Percentiles rank a stretch among this genome's conserved stretches.
phyloP scores from a whole-genome alignment of 2,113 vertebrate genomes.

The Mellivora capensis region DNA sequence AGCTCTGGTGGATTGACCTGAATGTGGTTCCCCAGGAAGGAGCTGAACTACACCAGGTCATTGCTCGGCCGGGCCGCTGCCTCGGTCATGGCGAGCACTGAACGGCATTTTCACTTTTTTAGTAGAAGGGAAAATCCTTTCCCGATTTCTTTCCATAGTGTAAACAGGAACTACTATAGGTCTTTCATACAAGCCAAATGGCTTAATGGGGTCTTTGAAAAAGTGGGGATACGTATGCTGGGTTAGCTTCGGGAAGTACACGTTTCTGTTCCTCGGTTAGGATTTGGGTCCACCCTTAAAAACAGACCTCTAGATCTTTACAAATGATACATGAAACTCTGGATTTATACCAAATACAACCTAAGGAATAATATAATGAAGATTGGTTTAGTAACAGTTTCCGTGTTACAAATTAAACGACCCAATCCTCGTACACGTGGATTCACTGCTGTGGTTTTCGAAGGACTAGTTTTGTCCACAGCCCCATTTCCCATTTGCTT shows the following conservation, averaged over 20 bases:
- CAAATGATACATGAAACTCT: background rate
- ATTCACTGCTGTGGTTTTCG: background rate
- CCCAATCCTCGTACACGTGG: background rate
- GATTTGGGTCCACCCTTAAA: background rate
- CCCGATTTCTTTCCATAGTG: background rate
- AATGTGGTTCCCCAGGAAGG: background rate
- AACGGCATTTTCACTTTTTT: background rate
- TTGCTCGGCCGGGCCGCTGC: rapidly evolving
- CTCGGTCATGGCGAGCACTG: rapidly evolving
- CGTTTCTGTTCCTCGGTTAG: background rate
- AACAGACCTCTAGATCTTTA: background rate
- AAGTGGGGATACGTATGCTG: background rate
- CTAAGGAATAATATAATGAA: background rate
- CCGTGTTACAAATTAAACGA: background rate
- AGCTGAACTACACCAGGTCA: too few relatives aligned
- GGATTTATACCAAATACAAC: background rate
- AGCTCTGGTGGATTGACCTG: background rate
- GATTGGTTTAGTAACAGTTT: background rate
- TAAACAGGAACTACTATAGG: background rate
- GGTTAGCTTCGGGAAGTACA: background rate
- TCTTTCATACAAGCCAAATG: background rate
- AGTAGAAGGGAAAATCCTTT: background rate
- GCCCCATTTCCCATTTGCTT: background rate
- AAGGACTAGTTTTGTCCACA: background rate
- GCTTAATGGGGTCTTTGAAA: background rate